Conservation (phyloP, 2,113 vertebrate genomes). For the Illadopsis cleaveri region DNA sequence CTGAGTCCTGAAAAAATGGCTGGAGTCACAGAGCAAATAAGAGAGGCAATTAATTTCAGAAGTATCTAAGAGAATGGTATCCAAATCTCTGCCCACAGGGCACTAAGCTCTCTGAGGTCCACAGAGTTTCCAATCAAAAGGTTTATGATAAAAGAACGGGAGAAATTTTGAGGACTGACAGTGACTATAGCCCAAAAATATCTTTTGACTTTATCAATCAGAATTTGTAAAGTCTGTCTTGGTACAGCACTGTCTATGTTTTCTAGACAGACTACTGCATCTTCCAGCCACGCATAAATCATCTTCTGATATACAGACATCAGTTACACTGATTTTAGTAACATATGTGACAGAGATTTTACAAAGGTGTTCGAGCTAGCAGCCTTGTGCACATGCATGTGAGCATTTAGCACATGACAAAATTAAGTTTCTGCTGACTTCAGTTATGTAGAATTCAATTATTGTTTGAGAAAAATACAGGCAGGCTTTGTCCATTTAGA, state of each 20-base stretch:
- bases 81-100: background rate
- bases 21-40: background rate
- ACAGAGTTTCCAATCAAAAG: background rate
- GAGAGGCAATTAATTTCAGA: background rate
- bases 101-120: background rate
- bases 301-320: background rate
- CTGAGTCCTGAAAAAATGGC: background rate
- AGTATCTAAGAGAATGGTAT: background rate
- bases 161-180: background rate
- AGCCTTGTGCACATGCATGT: background rate
- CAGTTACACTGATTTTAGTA: background rate
- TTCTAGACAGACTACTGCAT: background rate
- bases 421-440: background rate
- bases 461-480: background rate
- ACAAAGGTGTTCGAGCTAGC: background rate
- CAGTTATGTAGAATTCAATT: background rate
- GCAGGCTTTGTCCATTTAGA: background rate
- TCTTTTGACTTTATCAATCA: background rate
- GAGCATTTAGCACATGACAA: background rate
- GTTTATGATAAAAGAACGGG: background rate
- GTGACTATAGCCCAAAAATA: background rate
- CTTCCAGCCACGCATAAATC: background rate
- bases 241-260: background rate
- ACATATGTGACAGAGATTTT: rapidly evolving
- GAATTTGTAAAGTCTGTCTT: background rate